These are phyloP conservation scores for Epicampocera succincta DNA, from an alignment of 2,888 invertebrate genomes.

Conservation along the genomic window DNA sequence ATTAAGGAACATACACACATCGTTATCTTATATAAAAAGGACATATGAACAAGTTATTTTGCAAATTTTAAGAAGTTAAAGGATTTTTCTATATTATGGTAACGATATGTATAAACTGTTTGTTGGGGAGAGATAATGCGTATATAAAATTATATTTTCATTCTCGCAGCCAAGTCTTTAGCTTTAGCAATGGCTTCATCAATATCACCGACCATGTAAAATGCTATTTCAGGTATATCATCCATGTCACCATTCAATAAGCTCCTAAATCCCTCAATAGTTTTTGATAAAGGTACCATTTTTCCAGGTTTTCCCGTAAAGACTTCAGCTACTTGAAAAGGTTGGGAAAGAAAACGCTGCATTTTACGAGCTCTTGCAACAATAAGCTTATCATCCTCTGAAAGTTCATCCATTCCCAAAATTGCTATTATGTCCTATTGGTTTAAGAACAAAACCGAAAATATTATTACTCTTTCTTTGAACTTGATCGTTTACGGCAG, in stretches of 20 bases:
- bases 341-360: constrained; percentile 98
- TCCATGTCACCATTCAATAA: constrained; percentile 96
- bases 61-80: too few species aligned
- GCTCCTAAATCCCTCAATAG: constrained; percentile 89
- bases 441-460: neutral
- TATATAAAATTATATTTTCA: constrained; percentile 69
- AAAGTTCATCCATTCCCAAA: constrained; percentile 99
- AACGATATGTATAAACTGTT: too few species aligned
- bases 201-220: constrained; percentile 99
- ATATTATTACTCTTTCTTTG: neutral
- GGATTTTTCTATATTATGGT: too few species aligned
- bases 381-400: constrained; percentile 98
- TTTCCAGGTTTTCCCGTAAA: constrained; percentile 98
- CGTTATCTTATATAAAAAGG: too few species aligned
- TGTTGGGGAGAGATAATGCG: too few species aligned
- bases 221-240: constrained; percentile 98
- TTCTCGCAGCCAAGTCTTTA: constrained; percentile 74
- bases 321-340: constrained; percentile 98
- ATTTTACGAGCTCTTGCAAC: constrained; percentile 98
- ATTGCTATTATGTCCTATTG: constrained; percentile 97
- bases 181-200: constrained; percentile 90
- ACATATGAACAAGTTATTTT: too few species aligned
- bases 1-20: too few species aligned
- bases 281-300: constrained; percentile 94
- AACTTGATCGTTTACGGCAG: too few species aligned